Base-by-base conservation (phyloP, 2,888 invertebrate species). In the Hetaerina titia region DNA sequence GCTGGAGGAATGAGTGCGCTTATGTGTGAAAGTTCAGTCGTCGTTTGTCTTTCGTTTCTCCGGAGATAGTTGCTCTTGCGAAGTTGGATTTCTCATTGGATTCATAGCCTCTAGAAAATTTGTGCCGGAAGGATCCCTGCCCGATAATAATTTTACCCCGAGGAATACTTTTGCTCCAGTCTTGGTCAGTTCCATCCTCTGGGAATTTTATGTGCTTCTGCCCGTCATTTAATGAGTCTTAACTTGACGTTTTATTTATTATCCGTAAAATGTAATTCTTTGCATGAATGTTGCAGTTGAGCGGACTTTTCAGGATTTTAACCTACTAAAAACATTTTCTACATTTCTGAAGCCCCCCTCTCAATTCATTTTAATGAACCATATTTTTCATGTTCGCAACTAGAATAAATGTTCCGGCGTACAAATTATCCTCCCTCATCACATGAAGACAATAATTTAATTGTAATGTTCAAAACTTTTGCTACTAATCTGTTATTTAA, bases 21-120 rank as follows among this genome's bases (percentile, higher is more conserved):
- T 81, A 81, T 31, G 81, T 81, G 81, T 81, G 81, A 81, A 81
- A 81, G 81, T 81, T 81, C 11, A 31, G 22, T 81, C 81, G 81
- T 81, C 81, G 81, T 81, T 81, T 81, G 81, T 81, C 81, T 81
- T 81, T 15, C 25, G 13, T 31, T 60, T 60, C 60, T 17, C 22
- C 15, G 11, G 81, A 81, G 1, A 17, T 17, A 60, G 60, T 60
- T 19, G 2, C 6, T 15, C 81, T 81, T 31, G 25, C 81, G 25
- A 11, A 81, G 19, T 31, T 31, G 31, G 81, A 81, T 31, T 81
- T 81, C 25, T 81, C 19, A 31, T 31, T 19, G 81, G 19, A 69
- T 81, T 81, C 81, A 31, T 22, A 13, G 13, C 2, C 31, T 31
- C 81, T 11, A 81, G 81, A 81, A 81, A 81, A 31, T 13, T 22